Base-by-base conservation (phyloP, 2,113 vertebrate genomes). In the Aspiorhynchus laticeps region DNA sequence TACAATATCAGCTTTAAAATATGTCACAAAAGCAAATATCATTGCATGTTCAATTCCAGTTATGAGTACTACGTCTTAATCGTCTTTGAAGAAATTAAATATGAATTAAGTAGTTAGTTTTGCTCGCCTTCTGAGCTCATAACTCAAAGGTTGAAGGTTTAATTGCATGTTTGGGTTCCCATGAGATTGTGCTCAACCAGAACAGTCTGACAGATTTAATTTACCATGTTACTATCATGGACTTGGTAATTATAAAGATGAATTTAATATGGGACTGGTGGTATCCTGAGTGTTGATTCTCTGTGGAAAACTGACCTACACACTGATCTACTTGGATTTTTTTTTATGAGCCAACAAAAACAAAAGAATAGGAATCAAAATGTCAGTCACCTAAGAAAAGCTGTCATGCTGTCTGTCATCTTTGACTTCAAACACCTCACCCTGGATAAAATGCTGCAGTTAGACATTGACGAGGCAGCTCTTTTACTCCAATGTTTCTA, bases 161-260 rank as follows among this genome's bases (percentile, higher is more conserved):
- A 78, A 78, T 53, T 78, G 80, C n/a, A 48, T 48, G 46, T 33
- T 63, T 83, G 80, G 61, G 41, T 24, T 83, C 80, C 41, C 80
- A 5, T 83, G 63, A 83, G 63, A 36, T 48, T 19, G 14, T 28
- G 36, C n/a, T 65, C n/a, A 19, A 80, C 31, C n/a, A 81, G 59
- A 81, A 33, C 46, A 31, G 11, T 67, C 11, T 69, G 5, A 80
- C 51, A 41, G 59, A 82, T 33, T 71, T 83, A 24, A 83, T 83
- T 51, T 10, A 69, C 63, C 53, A 61, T 69, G 63, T 51, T 51
- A 36, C 41, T 69, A 15, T 19, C 8, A 43, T 65, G 48, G 7
- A 10, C 56, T 48, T 48, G 46, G 46, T 48, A 48, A 83, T 83
- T 83, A 36, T 36, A 83, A 33, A 69, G 43, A 83, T n/a, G 28